phyloP scores from a whole-genome alignment of 2,797 vertebrate genomes.

The Hippopotamyrus pictus region DNA sequence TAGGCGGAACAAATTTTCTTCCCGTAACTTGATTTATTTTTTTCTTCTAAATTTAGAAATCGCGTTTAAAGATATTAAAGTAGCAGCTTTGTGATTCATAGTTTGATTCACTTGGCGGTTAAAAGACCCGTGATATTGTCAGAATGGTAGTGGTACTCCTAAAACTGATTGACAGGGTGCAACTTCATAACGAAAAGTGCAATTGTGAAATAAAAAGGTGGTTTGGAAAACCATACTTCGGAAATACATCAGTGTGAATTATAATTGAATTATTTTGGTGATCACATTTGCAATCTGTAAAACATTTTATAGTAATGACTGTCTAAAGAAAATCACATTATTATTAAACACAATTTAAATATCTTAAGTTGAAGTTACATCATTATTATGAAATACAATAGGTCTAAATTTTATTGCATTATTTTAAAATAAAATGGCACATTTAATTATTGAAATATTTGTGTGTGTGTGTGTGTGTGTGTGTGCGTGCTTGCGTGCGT shows the following conservation, averaged over 20 bases:
- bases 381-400: neutral
- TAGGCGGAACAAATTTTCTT: neutral
- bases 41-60: neutral
- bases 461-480: neutral
- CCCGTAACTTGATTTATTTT: neutral
- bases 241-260: neutral
- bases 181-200: neutral
- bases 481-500: too few relatives aligned
- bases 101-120: neutral
- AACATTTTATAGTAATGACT: neutral
- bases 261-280: neutral
- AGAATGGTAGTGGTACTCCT: neutral
- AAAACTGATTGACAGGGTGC: neutral
- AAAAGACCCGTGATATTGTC: neutral
- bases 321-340: neutral
- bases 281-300: neutral
- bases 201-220: neutral
- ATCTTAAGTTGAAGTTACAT: neutral
- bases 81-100: neutral
- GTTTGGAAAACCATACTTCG: neutral
- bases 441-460: neutral
- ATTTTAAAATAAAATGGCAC: neutral
- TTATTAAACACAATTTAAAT: neutral
- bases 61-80: neutral
- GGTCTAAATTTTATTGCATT: neutral